These are phyloP conservation scores for Accipiter virgatus DNA, from an alignment of 2,113 vertebrate genomes.

Conservation along the genomic window DNA sequence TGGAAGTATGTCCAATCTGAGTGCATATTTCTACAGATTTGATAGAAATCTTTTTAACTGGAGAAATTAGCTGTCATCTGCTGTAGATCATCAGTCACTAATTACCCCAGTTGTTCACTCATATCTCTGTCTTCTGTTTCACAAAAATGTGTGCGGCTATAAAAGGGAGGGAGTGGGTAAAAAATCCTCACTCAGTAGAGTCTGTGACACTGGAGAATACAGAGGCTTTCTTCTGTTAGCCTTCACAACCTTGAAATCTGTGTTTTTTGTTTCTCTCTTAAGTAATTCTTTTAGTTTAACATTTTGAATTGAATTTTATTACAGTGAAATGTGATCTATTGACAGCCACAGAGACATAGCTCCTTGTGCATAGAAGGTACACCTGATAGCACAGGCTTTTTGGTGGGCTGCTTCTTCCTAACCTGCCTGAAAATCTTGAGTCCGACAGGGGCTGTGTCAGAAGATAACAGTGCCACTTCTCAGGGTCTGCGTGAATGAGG, in stretches of 20 bases:
- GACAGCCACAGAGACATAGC: background rate
- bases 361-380: background rate
- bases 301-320: background rate
- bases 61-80: constrained; percentile 54
- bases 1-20: constrained; percentile 10
- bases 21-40: background rate
- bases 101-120: background rate
- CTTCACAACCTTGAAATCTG: background rate
- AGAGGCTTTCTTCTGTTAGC: background rate
- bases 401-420: background rate
- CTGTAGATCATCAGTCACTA: constrained; percentile 17
- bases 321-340: background rate
- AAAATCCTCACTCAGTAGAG: background rate
- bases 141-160: background rate
- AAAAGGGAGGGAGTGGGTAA: background rate
- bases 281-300: background rate
- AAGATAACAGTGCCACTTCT: background rate
- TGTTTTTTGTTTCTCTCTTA: background rate
- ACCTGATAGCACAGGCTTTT: background rate
- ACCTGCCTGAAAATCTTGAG: background rate
- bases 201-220: background rate
- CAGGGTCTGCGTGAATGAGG: background rate
- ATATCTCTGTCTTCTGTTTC: background rate
- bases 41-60: constrained; percentile 41
- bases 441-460: background rate